Percentiles rank a stretch among this genome's conserved stretches.
These are phyloP conservation scores for Thera obeliscata DNA, from an alignment of 2,888 invertebrate species.

Conservation along the genomic window DNA sequence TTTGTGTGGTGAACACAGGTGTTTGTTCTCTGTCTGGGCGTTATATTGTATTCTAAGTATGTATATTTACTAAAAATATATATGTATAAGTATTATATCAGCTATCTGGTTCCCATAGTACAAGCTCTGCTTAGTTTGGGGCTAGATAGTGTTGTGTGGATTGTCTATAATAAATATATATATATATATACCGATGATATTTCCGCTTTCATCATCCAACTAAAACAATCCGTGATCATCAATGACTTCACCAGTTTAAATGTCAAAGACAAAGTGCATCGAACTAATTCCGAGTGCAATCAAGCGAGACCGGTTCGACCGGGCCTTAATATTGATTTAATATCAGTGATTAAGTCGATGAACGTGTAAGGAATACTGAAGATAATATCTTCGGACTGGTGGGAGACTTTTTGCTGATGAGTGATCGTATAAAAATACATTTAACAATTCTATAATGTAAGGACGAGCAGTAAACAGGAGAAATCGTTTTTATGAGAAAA, in stretches of 20 bases:
- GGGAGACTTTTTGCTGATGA: constrained; percentile 18
- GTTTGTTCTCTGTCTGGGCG: no score
- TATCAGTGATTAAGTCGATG: constrained; percentile 35
- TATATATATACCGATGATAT: constrained; percentile 10
- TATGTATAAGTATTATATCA: no score
- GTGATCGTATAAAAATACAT: constrained; percentile 1
- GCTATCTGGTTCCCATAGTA: no score
- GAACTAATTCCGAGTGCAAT: constrained; percentile 49
- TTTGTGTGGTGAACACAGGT: no score
- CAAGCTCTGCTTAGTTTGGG: no score
- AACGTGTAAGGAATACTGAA: constrained; percentile 36
- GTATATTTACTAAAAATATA: no score
- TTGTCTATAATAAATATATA: no score
- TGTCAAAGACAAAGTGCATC: constrained; percentile 52
- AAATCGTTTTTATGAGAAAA: background rate
- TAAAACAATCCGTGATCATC: constrained; percentile 31
- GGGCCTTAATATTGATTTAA: constrained; percentile 42
- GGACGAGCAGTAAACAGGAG: no score
- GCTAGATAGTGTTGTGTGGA: no score
- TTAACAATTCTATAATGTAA: background rate
- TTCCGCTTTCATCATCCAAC: constrained; percentile 22
- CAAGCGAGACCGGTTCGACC: constrained; percentile 44
- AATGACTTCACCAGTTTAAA: constrained; percentile 43
- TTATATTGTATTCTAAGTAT: no score
- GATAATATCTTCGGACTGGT: constrained; percentile 22